These are phyloP conservation scores for Tokudaia muenninki DNA, from an alignment of 2,797 vertebrate species.

Conservation along the genomic window DNA sequence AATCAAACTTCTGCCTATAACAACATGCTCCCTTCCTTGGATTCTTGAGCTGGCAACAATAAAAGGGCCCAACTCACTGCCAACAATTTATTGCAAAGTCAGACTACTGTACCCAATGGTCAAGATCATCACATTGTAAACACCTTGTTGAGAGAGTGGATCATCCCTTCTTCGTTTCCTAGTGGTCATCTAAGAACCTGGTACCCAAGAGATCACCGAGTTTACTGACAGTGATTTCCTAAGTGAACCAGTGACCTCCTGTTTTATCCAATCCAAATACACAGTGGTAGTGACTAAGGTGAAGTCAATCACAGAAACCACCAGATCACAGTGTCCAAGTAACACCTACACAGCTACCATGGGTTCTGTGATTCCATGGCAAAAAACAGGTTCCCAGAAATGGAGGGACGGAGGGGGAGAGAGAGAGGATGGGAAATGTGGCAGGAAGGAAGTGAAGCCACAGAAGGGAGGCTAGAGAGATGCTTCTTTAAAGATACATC, in stretches of 20 bases:
- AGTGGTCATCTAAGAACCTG: background rate
- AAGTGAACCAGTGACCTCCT: background rate
- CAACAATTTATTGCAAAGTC: slow-evolving; percentile 25
- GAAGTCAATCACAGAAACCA: slow-evolving; percentile 28
- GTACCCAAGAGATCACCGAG: background rate
- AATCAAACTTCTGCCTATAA: background rate
- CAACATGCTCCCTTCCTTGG: background rate
- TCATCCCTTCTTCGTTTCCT: background rate
- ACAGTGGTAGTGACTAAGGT: background rate
- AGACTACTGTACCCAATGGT: slow-evolving; percentile 26
- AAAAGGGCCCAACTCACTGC: background rate
- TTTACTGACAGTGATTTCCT: slow-evolving; percentile 25
- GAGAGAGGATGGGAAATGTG: background rate
- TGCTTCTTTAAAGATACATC: slow-evolving; percentile 31
- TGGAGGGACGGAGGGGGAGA: background rate
- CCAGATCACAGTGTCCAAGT: background rate
- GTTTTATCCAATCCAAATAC: background rate
- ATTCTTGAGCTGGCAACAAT: slow-evolving; percentile 5
- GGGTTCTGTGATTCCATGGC: background rate
- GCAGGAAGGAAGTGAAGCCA: slow-evolving; percentile 56
- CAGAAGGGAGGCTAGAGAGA: background rate
- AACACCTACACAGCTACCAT: background rate
- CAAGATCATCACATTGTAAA: slow-evolving; percentile 16
- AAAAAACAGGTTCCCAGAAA: background rate
- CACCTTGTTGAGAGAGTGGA: background rate